Percentiles rank a stretch among this genome's conserved stretches.
phyloP scores from a whole-genome alignment of 2,797 vertebrate species.

The Coranthus polyacanthus region DNA sequence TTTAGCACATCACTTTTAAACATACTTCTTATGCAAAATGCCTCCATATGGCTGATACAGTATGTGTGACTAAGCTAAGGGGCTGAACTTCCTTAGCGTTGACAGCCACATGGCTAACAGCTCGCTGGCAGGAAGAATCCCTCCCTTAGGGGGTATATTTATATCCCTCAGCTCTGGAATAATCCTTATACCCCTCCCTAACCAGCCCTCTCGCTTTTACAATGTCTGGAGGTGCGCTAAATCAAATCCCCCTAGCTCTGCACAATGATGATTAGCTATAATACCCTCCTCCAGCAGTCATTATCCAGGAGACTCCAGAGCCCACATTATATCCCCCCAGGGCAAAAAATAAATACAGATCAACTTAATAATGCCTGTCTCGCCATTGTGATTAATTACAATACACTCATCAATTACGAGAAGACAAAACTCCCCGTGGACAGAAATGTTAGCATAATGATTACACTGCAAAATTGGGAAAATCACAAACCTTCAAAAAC shows the following conservation, averaged over 20 bases:
- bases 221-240: constrained; percentile 82
- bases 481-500: constrained; percentile 23
- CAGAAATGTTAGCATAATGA: constrained; percentile 44
- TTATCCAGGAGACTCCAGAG: constrained; percentile 76
- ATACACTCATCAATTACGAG: constrained; percentile 74
- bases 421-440: constrained; percentile 69
- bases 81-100: constrained; percentile 50
- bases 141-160: constrained; percentile 73
- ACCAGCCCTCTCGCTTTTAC: constrained; percentile 76
- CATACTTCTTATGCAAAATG: constrained; percentile 37
- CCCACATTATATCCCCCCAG: constrained; percentile 65
- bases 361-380: constrained; percentile 78
- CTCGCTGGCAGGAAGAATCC: constrained; percentile 60
- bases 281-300: constrained; percentile 80
- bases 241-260: constrained; percentile 81
- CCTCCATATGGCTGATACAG: constrained; percentile 57
- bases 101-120: constrained; percentile 67
- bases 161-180: constrained; percentile 75
- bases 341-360: constrained; percentile 77
- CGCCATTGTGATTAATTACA: constrained; percentile 77
- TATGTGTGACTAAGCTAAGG: constrained; percentile 27
- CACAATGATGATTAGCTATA: constrained; percentile 84
- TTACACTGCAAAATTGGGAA: constrained; percentile 44
- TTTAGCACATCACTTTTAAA: constrained; percentile 58
- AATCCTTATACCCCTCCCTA: constrained; percentile 76